A percentile compares a stretch with the other conserved stretches of the same genome.
phyloP scores from a whole-genome alignment of 2,888 invertebrate genomes.

The Leptinotarsa juncta region DNA sequence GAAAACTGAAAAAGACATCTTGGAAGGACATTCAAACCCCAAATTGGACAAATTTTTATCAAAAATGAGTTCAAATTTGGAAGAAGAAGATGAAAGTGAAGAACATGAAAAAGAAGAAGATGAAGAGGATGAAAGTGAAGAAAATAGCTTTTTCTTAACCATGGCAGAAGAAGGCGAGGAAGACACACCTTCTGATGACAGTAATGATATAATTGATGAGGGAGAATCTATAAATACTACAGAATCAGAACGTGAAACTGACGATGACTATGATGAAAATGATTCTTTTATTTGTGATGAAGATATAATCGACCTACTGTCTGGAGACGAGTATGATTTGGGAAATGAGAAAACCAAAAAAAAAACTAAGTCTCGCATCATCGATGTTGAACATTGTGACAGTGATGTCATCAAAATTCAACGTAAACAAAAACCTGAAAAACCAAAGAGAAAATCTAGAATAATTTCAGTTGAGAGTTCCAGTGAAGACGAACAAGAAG shows the following conservation, averaged over 20 bases:
- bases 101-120: constrained; percentile 27
- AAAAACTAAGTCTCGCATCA: constrained; percentile 48
- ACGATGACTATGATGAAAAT: constrained; percentile 53
- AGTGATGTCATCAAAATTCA: constrained; percentile 46
- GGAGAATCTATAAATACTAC: constrained; percentile 61
- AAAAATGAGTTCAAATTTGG: neutral
- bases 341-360: constrained; percentile 34
- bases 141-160: constrained; percentile 52
- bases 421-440: constrained; percentile 39
- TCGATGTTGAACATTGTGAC: constrained; percentile 43
- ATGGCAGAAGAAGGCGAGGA: constrained; percentile 63
- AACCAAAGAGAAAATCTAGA: constrained; percentile 41
- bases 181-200: constrained; percentile 61
- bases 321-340: constrained; percentile 58
- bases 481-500: constrained; percentile 25
- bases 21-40: constrained; percentile 24
- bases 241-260: constrained; percentile 50
- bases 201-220: constrained; percentile 61
- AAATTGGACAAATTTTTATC: constrained; percentile 41
- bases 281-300: constrained; percentile 60
- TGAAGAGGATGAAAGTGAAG: constrained; percentile 34
- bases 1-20: neutral
- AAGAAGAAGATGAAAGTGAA: constrained; percentile 31
- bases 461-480: constrained; percentile 39
- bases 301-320: constrained; percentile 54